Evolutionary conservation across 2,888 invertebrate genomes (phyloP).

Genomic region (Tetragonula carbonaria): DNA sequence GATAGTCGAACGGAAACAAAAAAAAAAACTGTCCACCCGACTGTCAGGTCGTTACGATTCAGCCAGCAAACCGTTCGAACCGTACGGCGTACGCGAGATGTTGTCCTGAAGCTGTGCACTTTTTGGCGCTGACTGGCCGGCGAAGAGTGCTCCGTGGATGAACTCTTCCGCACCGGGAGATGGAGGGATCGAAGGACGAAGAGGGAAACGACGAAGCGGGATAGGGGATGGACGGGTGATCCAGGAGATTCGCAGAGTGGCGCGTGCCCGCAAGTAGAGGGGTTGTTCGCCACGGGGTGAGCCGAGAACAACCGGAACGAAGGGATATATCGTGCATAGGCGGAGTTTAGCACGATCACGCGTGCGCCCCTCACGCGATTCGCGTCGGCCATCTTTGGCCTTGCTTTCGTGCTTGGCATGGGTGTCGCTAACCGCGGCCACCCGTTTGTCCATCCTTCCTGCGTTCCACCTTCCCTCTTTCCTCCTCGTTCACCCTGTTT

Average conservation of each 20-base stretch:
- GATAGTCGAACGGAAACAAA: neutral
- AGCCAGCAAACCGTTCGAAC: slow-evolving; percentile 20
- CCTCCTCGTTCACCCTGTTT: slow-evolving; percentile 15
- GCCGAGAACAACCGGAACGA: slow-evolving; percentile 58
- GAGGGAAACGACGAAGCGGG: slow-evolving; percentile 44
- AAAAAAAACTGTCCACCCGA: slow-evolving; percentile 33
- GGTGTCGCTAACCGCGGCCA: slow-evolving; percentile 79
- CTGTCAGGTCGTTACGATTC: slow-evolving; percentile 12
- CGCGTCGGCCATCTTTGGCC: slow-evolving; percentile 79
- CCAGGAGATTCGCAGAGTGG: slow-evolving; percentile 55
- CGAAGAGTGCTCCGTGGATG: slow-evolving; percentile 77
- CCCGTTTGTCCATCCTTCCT: slow-evolving; percentile 72
- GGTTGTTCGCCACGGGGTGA: slow-evolving; percentile 63
- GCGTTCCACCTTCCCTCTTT: slow-evolving; percentile 56
- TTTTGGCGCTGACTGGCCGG: slow-evolving; percentile 78
- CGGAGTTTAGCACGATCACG: slow-evolving; percentile 68
- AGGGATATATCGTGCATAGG: slow-evolving; percentile 56
- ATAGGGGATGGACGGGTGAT: slow-evolving; percentile 49
- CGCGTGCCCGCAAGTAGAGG: slow-evolving; percentile 66
- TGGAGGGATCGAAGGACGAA: slow-evolving; percentile 47
- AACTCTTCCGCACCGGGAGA: slow-evolving; percentile 67
- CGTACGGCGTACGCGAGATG: slow-evolving; percentile 55
- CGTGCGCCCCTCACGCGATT: slow-evolving; percentile 72
- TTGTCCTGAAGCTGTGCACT: slow-evolving; percentile 71
- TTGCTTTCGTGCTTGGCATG: slow-evolving; percentile 73